Evolutionary conservation across 2,888 invertebrate genomes (phyloP).

Genomic region (Rhamphomyia laevipes): DNA sequence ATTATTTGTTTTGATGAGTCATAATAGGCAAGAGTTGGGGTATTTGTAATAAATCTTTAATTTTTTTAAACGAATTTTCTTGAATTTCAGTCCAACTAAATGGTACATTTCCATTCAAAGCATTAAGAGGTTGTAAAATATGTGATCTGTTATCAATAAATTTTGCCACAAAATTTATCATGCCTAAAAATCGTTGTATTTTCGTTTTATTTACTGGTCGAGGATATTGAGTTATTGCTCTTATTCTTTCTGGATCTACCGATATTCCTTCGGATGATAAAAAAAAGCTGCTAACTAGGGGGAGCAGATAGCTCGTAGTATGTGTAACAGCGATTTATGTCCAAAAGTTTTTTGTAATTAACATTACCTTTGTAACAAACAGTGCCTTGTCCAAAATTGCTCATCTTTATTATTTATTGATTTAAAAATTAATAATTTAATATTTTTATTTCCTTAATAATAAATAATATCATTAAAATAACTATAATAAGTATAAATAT

Average conservation of each 20-base stretch:
- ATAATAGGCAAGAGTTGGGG: slow-evolving; percentile 5
- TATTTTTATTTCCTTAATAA: too few species aligned
- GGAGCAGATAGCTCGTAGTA: too few species aligned
- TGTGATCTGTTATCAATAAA: slow-evolving; percentile 2
- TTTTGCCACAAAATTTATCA: slow-evolving; percentile 8
- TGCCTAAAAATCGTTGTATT: slow-evolving; percentile 4
- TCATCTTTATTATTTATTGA: too few species aligned
- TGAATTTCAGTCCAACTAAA: slow-evolving; percentile 7
- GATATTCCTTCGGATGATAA: too few species aligned
- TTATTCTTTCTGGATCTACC: slow-evolving; percentile 1
- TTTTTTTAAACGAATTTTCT: slow-evolving; percentile 1
- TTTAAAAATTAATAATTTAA: too few species aligned
- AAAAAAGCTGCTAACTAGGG: too few species aligned
- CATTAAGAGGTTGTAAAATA: slow-evolving; percentile 7
- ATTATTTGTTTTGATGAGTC: slow-evolving; percentile 5
- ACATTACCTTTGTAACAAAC: too few species aligned
- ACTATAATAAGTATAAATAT: too few species aligned
- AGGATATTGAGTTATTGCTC: slow-evolving; percentile 6
- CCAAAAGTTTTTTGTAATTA: too few species aligned
- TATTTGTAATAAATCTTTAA: slow-evolving; percentile 1
- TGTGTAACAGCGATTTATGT: too few species aligned
- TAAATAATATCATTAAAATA: too few species aligned
- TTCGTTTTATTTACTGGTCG: slow-evolving; percentile 3
- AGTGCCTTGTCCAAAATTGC: too few species aligned
- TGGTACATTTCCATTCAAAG: slow-evolving; percentile 5